Evolutionary conservation across 2,113 vertebrate species (phyloP), one percentile per base, ranked within the genome.

Genomic region (Vicugna pacos): DNA sequence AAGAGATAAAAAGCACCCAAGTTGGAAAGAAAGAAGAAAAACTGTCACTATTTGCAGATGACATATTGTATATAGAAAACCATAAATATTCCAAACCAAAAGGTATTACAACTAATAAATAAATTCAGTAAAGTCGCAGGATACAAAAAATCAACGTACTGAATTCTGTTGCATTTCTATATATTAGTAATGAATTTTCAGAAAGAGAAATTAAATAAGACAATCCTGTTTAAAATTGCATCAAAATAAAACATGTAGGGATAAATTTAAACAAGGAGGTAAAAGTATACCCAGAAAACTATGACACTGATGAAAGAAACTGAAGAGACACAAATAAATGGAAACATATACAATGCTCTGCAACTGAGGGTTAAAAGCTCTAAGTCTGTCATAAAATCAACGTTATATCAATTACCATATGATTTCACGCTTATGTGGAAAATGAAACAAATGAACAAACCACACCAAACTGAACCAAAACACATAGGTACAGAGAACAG

Each of bases 1-100:
- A 81, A 54, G 56, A 94, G 62, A 75, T 75, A 62, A 88, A 88
- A 88, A 19, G 10, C 19, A 56, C 9, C 69, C 32, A 65, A 46
- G 46, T 75, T 56, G 30, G 16, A 89, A 89, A 89, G 65, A 28
- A 89, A 92, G 62, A 62, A 89, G 65, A 20, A 89, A 92, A 73
- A 62, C 30, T 22, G 10, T 48, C 10, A 42, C 64, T 42, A 62
- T 81, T 64, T 94, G 69, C 35, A 89, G 58, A 54, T 82, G 64
- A 30, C 9, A 19, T 72, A 52, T 35, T 72, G 70, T 32, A 58
- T 67, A 67, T 14, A 35, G 46, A 52, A 84, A 84, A 70, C 35
- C 42, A 42, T 60, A 28, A 50, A 73, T 16, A 70, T 30, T 7
- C 35, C 65, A 87, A 24, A 24, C 42, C 70, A 54, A 80, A 30